A percentile compares a stretch with the other conserved stretches of the same genome.
Conservation (phyloP, 2,888 invertebrate species). For the Apamea sordens region DNA sequence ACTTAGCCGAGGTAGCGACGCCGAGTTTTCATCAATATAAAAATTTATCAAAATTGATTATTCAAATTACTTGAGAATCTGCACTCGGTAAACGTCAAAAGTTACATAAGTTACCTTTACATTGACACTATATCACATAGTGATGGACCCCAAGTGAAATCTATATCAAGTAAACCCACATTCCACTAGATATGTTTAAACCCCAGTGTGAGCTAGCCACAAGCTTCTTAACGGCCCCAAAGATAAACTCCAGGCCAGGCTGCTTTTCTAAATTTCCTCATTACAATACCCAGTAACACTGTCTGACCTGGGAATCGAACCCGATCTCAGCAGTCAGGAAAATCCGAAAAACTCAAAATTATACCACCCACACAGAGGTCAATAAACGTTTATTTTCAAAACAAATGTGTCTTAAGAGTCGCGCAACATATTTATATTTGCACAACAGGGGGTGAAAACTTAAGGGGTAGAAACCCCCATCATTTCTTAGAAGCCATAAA, state of each 20-base stretch:
- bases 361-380: constrained; percentile 9
- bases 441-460: constrained; percentile 54
- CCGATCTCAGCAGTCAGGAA: not conserved
- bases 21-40: not conserved
- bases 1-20: too few species aligned
- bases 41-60: not conserved
- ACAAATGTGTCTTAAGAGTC: constrained; percentile 53
- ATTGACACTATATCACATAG: not conserved
- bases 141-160: too few species aligned
- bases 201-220: not conserved
- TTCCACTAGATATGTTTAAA: too few species aligned
- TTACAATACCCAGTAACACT: not conserved
- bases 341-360: not conserved
- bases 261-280: not conserved
- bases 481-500: constrained; percentile 79
- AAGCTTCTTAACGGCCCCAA: not conserved
- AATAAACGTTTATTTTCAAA: constrained; percentile 49
- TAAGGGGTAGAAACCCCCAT: constrained; percentile 63
- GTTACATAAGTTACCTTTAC: not conserved
- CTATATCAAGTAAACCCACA: too few species aligned
- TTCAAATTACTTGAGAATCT: not conserved
- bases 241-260: not conserved
- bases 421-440: constrained; percentile 63
- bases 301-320: not conserved
- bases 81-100: not conserved